Conservation (phyloP, 2,797 vertebrate species). For the Sebastes kiyomatsui region DNA sequence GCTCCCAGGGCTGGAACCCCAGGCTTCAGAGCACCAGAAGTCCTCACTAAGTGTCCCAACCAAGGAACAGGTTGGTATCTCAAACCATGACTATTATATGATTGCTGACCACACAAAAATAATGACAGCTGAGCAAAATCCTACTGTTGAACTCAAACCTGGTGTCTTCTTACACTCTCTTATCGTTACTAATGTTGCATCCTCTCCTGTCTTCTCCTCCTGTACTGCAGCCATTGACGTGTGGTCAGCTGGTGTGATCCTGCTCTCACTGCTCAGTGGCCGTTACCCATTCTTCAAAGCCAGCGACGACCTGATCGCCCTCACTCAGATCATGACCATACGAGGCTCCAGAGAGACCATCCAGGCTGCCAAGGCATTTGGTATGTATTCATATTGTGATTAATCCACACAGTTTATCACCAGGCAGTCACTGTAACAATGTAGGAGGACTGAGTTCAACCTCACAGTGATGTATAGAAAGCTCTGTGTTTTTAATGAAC, state of each 20-base stretch:
- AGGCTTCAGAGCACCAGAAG: slow-evolving; percentile 97
- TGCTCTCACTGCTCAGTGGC: slow-evolving; percentile 95
- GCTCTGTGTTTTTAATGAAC: background rate
- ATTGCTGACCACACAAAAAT: background rate
- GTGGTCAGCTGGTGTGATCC: slow-evolving; percentile 96
- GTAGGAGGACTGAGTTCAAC: background rate
- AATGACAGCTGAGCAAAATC: background rate
- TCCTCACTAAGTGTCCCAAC: slow-evolving; percentile 93
- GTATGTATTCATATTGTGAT: slow-evolving; percentile 76
- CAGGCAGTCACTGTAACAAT: background rate
- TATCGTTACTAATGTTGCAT: background rate
- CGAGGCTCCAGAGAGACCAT: slow-evolving; percentile 94
- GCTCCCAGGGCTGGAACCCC: slow-evolving; percentile 96
- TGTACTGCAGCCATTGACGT: slow-evolving; percentile 92
- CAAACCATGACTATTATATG: background rate
- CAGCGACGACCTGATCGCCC: slow-evolving; percentile 94
- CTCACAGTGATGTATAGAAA: background rate
- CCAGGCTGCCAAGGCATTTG: slow-evolving; percentile 91
- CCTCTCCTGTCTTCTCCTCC: background rate
- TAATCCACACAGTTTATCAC: background rate
- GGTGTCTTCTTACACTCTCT: background rate
- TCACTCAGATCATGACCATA: slow-evolving; percentile 97
- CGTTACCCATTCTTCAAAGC: slow-evolving; percentile 99
- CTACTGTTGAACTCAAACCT: background rate
- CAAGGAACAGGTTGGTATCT: slow-evolving; percentile 90